phyloP scores from a whole-genome alignment of 2,797 vertebrate genomes.

The Triplophysa bombifrons region DNA sequence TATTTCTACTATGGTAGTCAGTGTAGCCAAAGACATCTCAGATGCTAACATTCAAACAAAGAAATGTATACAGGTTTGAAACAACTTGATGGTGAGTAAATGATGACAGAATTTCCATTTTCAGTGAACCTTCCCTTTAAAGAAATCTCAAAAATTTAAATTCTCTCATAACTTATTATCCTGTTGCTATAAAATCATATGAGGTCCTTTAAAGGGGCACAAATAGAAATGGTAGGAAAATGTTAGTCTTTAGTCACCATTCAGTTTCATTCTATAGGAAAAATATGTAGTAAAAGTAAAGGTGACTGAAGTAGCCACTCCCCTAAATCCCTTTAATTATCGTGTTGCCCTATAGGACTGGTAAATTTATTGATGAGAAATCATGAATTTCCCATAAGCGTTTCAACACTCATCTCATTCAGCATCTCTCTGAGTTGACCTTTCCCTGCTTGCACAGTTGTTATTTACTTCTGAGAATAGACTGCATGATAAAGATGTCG shows the following conservation, averaged over 20 bases:
- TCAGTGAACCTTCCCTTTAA: too few species aligned
- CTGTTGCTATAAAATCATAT: background rate
- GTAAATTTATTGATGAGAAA: background rate
- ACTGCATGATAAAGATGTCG: slow-evolving; percentile 36
- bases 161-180: too few species aligned
- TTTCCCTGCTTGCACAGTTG: slow-evolving; percentile 20
- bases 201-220: background rate
- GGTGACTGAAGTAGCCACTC: background rate
- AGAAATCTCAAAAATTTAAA: too few species aligned
- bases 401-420: slow-evolving; percentile 5
- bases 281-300: background rate
- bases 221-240: background rate
- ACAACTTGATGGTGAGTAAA: too few species aligned
- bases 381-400: background rate
- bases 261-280: background rate
- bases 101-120: too few species aligned
- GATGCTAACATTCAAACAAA: too few species aligned
- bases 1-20: too few species aligned
- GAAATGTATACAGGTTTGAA: too few species aligned
- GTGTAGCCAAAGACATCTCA: too few species aligned
- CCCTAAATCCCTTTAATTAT: background rate
- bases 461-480: slow-evolving; percentile 40
- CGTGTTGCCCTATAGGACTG: background rate
- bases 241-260: background rate
- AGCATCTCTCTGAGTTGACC: slow-evolving; percentile 24